phyloP scores from a whole-genome alignment of 2,113 vertebrate species.

The Triplophysa dalaica region DNA sequence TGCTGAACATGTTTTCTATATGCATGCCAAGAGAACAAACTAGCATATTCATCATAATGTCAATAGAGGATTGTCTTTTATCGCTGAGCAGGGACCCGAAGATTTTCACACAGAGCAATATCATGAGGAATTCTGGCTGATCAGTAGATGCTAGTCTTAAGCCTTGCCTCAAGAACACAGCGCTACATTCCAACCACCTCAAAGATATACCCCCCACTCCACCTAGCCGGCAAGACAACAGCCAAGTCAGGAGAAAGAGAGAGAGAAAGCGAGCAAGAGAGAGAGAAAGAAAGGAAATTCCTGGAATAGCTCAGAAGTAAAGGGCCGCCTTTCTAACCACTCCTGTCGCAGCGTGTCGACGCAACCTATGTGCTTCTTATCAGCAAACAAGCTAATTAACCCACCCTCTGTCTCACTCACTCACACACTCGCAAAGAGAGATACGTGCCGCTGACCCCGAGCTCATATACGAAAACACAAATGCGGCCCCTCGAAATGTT shows the following conservation, averaged over 20 bases:
- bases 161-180: slow-evolving; percentile 37
- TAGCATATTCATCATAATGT: background rate
- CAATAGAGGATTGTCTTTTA: background rate
- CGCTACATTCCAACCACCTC: slow-evolving; percentile 51
- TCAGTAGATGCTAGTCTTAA: slow-evolving; percentile 39
- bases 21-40: no score
- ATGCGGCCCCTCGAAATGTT: slow-evolving; percentile 22
- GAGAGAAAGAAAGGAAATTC: slow-evolving; percentile 53
- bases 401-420: slow-evolving; percentile 24
- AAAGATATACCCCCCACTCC: slow-evolving; percentile 29
- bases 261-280: slow-evolving; percentile 6
- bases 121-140: slow-evolving; percentile 53
- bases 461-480: slow-evolving; percentile 28
- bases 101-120: slow-evolving; percentile 43
- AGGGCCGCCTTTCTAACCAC: slow-evolving; percentile 41
- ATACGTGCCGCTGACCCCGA: background rate
- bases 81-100: background rate
- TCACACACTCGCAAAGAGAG: background rate
- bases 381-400: slow-evolving; percentile 50
- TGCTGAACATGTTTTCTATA: no score
- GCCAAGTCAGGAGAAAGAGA: slow-evolving; percentile 15
- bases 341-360: slow-evolving; percentile 43
- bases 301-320: slow-evolving; percentile 53
- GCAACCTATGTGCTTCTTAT: slow-evolving; percentile 49
- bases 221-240: slow-evolving; percentile 47